These are phyloP conservation scores for Maniola jurtina DNA, from an alignment of 1,140 invertebrate species.

Conservation along the genomic window DNA sequence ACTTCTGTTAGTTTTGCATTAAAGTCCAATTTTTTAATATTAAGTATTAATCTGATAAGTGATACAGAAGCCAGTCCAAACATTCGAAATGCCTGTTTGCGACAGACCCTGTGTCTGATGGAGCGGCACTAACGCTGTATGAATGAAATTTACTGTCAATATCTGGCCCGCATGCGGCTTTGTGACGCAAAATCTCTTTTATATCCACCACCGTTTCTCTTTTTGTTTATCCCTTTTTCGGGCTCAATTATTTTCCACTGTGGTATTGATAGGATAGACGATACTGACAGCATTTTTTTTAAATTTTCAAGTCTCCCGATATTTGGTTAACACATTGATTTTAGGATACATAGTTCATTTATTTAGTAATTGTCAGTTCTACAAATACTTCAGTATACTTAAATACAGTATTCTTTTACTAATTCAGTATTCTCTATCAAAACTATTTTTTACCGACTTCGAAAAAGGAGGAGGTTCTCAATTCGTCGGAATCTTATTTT, in stretches of 20 bases:
- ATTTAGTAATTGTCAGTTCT: too few species aligned
- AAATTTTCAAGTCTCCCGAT: too few species aligned
- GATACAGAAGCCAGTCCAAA: background rate
- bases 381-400: too few species aligned
- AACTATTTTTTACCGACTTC: too few species aligned
- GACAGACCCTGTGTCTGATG: slow-evolving; percentile 71
- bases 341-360: background rate
- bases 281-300: too few species aligned
- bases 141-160: slow-evolving; percentile 79
- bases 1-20: too few species aligned
- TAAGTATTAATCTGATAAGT: background rate
- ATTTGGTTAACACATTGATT: too few species aligned
- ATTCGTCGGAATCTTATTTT: too few species aligned
- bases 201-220: slow-evolving; percentile 60
- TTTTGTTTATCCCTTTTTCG: slow-evolving; percentile 59
- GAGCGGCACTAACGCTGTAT: slow-evolving; percentile 76
- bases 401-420: too few species aligned
- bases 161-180: slow-evolving; percentile 77
- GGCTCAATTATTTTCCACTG: slow-evolving; percentile 49
- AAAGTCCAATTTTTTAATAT: background rate
- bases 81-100: slow-evolving; percentile 48
- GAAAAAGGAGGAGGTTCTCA: too few species aligned
- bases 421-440: background rate
- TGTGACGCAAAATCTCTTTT: slow-evolving; percentile 75
- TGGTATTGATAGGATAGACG: slow-evolving; percentile 18